A percentile compares a stretch with the other conserved stretches of the same genome.
These are phyloP conservation scores for Laterallus jamaicensis DNA, from an alignment of 2,113 vertebrate species.

Conservation along the genomic window DNA sequence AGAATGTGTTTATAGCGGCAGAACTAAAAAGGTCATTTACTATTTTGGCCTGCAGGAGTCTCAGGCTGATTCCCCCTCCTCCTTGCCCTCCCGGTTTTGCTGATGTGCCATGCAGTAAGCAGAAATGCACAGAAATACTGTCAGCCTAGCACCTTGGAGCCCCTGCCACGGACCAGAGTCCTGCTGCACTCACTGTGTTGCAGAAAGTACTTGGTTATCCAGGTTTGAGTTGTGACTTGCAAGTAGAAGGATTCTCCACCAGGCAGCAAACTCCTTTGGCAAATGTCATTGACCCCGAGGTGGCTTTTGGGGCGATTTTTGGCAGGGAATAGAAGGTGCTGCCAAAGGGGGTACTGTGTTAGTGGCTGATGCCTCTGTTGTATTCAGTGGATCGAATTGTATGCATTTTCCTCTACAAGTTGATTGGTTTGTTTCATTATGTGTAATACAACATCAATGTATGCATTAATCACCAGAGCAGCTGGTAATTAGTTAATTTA, in stretches of 20 bases:
- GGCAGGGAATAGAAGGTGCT: not conserved
- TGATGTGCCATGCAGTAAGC: slow-evolving; percentile 35
- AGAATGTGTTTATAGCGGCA: slow-evolving; percentile 46
- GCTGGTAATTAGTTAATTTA: slow-evolving; percentile 37
- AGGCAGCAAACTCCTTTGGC: not conserved
- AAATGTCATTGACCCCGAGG: not conserved
- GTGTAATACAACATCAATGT: not conserved
- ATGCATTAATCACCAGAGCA: slow-evolving; percentile 32
- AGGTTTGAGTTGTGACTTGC: not conserved
- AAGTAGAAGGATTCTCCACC: not conserved
- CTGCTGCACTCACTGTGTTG: not conserved
- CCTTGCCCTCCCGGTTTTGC: slow-evolving; percentile 21
- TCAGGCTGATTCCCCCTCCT: slow-evolving; percentile 26
- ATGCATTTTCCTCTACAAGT: not conserved
- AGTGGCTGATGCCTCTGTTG: not conserved
- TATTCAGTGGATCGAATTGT: not conserved
- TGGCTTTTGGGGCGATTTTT: not conserved
- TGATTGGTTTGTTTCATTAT: not conserved
- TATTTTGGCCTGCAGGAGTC: slow-evolving; percentile 52
- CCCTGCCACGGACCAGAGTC: not conserved
- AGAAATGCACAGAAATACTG: not conserved
- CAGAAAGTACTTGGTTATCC: not conserved
- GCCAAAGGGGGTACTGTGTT: not conserved
- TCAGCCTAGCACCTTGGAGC: not conserved
- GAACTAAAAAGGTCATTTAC: slow-evolving; percentile 53